These are phyloP conservation scores for Brachyrhaphis roseni DNA, from an alignment of 2,797 vertebrate species.

Conservation along the genomic window DNA sequence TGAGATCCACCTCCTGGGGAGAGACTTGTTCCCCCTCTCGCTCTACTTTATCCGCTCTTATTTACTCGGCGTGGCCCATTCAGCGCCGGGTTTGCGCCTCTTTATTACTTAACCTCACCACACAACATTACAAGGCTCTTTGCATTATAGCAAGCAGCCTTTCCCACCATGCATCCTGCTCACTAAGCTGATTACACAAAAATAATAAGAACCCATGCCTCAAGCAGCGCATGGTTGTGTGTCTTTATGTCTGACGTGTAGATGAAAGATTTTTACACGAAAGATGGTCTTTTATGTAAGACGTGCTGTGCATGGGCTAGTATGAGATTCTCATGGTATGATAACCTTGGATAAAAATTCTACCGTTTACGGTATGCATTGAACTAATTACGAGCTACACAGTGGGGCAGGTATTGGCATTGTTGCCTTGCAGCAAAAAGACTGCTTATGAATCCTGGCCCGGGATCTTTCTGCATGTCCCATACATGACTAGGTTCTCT, in stretches of 20 bases:
- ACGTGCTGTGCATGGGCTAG: background rate
- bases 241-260: slow-evolving; percentile 42
- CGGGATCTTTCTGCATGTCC: background rate
- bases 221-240: slow-evolving; percentile 55
- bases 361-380: background rate
- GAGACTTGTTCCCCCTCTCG: slow-evolving; percentile 62
- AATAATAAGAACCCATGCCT: slow-evolving; percentile 79
- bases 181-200: slow-evolving; percentile 87
- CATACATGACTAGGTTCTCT: background rate
- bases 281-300: slow-evolving; percentile 13
- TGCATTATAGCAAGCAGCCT: slow-evolving; percentile 77
- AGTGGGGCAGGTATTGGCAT: background rate
- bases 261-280: slow-evolving; percentile 37
- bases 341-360: background rate
- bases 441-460: background rate
- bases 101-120: slow-evolving; percentile 83
- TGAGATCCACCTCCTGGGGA: slow-evolving; percentile 82
- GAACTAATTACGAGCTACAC: background rate
- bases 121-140: slow-evolving; percentile 78
- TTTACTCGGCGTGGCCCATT: slow-evolving; percentile 77
- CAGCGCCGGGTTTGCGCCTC: slow-evolving; percentile 76
- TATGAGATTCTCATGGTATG: background rate
- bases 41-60: slow-evolving; percentile 75
- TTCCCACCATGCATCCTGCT: slow-evolving; percentile 71
- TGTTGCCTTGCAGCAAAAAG: background rate